These are phyloP conservation scores for Phaonia tiefii DNA, from an alignment of 2,888 invertebrate genomes.

Conservation along the genomic window DNA sequence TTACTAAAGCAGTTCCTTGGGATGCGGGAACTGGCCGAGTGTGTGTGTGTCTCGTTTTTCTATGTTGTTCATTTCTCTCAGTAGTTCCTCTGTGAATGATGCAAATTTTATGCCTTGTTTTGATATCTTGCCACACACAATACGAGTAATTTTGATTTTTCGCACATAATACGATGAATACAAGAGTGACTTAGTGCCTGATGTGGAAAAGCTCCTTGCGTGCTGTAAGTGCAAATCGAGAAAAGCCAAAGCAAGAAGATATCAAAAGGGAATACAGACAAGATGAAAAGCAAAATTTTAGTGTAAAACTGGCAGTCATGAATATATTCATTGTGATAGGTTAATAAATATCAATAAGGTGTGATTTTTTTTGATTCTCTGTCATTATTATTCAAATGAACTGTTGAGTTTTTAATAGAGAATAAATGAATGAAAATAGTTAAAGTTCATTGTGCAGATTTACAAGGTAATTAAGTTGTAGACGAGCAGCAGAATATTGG, in stretches of 20 bases:
- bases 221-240: not conserved
- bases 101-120: conserved; percentile 66
- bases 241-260: not conserved
- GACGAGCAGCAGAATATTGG: no score
- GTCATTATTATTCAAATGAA: no score
- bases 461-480: no score
- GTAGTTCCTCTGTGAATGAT: conserved; percentile 57
- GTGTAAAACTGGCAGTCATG: conserved; percentile 38
- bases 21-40: conserved; percentile 30
- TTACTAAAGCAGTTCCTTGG: not conserved
- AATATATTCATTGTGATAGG: conserved; percentile 62
- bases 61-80: conserved; percentile 3
- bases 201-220: not conserved
- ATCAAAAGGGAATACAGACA: not conserved
- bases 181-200: conserved; percentile 23
- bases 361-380: conserved; percentile 51
- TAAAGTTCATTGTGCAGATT: no score
- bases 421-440: no score
- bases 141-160: conserved; percentile 65
- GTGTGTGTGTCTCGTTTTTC: conserved; percentile 34
- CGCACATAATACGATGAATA: conserved; percentile 58
- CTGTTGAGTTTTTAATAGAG: no score
- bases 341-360: conserved; percentile 67
- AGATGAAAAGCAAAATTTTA: conserved; percentile 33
- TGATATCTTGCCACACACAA: conserved; percentile 63